A percentile compares a stretch with the other conserved stretches of the same genome.
phyloP scores from a whole-genome alignment of 2,888 invertebrate genomes.

The Platycheirus rosarum region DNA sequence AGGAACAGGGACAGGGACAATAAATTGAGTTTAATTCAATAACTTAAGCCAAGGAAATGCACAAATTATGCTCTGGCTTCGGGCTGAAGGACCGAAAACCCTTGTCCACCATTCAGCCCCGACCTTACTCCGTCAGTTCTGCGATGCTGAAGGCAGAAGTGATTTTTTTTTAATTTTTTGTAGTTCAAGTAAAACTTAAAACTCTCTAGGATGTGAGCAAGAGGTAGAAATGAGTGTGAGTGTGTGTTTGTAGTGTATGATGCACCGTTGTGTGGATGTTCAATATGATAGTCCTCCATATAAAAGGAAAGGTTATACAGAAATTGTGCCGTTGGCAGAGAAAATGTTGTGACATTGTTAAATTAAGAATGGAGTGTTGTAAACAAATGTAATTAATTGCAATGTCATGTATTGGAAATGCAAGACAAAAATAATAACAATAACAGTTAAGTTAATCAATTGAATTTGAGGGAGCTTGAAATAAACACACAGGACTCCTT shows the following conservation, averaged over 20 bases:
- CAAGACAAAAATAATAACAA: conserved; percentile 23
- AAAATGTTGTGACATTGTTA: conserved; percentile 69
- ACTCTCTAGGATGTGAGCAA: conserved; percentile 37
- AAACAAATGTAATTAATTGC: conserved; percentile 72
- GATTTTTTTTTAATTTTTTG: conserved; percentile 42
- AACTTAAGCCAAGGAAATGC: conserved; percentile 54
- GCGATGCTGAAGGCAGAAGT: conserved; percentile 25
- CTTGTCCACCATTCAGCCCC: conserved; percentile 3
- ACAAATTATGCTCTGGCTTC: conserved; percentile 50
- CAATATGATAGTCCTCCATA: not conserved
- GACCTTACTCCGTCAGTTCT: not conserved
- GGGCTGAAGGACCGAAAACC: conserved; percentile 14
- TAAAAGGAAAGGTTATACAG: conserved; percentile 31
- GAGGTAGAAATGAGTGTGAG: not conserved
- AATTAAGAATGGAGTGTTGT: conserved; percentile 67
- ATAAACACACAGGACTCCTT: too few relatives aligned
- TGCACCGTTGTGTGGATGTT: conserved; percentile 2
- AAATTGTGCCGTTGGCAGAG: conserved; percentile 60
- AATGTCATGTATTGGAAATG: conserved; percentile 60
- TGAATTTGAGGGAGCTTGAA: too few relatives aligned
- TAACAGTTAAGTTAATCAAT: too few relatives aligned
- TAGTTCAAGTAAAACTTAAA: conserved; percentile 42
- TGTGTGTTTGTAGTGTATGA: not conserved
- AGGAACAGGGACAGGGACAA: conserved; percentile 48
- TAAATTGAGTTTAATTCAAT: conserved; percentile 70